Evolutionary conservation across 2,113 vertebrate species (phyloP), one percentile per base, ranked within the genome.

Genomic region (Nyctereutes procyonoides): DNA sequence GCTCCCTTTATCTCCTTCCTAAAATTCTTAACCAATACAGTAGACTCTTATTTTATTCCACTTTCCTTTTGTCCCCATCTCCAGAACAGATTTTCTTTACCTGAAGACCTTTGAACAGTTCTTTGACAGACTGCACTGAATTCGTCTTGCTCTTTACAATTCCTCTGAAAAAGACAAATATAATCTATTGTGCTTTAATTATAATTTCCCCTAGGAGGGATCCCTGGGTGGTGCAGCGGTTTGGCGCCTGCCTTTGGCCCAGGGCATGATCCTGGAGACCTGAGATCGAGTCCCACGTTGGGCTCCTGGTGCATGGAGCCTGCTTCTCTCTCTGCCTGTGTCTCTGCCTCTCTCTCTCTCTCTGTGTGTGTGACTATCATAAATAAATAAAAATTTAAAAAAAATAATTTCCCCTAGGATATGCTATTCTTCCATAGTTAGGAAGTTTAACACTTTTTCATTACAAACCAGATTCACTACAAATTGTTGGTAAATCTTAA

Each of bases 121-220:
- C 95, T 94, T 91, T 95, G 93, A 97, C 93, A 97, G 65, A n/a
- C 56, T 95, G 32, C 60, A 77, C 58, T 95, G 95, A 95, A 98
- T 97, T 95, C 7, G 0, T 95, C 77, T 97, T 97, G 67, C 91
- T 96, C 86, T 95, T 98, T 91, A 96, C 19, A 83, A 97, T 97
- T 98, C 85, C 67, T 98, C 97, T 94, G 74, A 95, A 98, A 97
- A 95, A 96, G 94, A 94, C 97, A 97, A 98, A 97, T 97, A 92
- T 87, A 98, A 97, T 93, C 96, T 97, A 95, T 93, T 97, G 91
- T 97, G 93, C 97, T 96, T 95, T 98, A 97, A 98, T 98, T 98
- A 98, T 92, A 97, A 95, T 97, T 97, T 96, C 95, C 96, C 95
- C 95, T 80, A 98, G 86, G 88, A 95, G n/a, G n/a, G n/a, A n/a